These are phyloP conservation scores for Mesoligia furuncula DNA, from an alignment of 2,888 invertebrate genomes.

Conservation along the genomic window DNA sequence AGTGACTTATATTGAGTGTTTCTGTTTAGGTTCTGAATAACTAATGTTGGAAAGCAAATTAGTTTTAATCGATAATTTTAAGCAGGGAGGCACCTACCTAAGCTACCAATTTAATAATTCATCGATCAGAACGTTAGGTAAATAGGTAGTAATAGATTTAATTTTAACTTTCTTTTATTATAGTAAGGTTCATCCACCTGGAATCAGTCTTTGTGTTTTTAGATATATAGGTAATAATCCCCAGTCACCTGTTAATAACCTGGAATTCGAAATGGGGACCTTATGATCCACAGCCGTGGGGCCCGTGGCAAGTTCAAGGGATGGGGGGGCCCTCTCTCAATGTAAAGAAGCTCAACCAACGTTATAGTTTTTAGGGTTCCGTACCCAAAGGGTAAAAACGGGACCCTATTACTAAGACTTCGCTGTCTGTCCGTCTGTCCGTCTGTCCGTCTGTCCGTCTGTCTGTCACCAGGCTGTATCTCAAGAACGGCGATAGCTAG, in stretches of 20 bases:
- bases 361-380: too few relatives aligned
- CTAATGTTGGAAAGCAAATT: conserved; percentile 34
- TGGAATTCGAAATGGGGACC: too few relatives aligned
- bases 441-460: too few relatives aligned
- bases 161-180: background rate
- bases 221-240: background rate
- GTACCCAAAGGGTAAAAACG: too few relatives aligned
- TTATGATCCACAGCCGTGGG: too few relatives aligned
- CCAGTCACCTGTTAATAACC: background rate
- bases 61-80: conserved; percentile 35
- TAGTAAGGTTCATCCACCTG: conserved; percentile 2
- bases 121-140: conserved; percentile 12
- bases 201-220: background rate
- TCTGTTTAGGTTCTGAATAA: conserved; percentile 26
- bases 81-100: background rate
- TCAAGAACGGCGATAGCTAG: too few relatives aligned
- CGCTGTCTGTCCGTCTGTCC: too few relatives aligned
- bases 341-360: too few relatives aligned
- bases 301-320: too few relatives aligned
- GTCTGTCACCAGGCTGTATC: too few relatives aligned
- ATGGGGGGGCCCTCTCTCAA: too few relatives aligned
- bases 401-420: too few relatives aligned
- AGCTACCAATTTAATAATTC: conserved; percentile 20
- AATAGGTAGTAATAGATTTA: background rate
- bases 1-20: conserved; percentile 1